Conservation (phyloP, 2,113 vertebrate species). For the Ctenodactylus gundi region DNA sequence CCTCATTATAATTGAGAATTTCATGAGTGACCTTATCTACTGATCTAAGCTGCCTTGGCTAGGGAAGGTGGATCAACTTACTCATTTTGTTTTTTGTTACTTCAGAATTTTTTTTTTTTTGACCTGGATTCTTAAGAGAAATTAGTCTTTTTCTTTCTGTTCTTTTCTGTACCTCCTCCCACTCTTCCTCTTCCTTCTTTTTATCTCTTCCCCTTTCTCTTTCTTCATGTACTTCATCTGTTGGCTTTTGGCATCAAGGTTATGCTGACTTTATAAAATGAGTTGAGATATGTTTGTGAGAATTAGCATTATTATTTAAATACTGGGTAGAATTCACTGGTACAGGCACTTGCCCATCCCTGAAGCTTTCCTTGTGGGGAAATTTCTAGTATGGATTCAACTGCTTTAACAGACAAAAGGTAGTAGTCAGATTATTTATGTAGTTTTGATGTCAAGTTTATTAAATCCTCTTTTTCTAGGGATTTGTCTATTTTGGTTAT, state of each 20-base stretch:
- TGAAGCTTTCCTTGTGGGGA: background rate
- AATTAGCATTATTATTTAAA: background rate
- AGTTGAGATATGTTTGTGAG: background rate
- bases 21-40: background rate
- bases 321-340: background rate
- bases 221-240: too few species aligned
- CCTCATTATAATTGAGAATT: background rate
- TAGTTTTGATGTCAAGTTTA: background rate
- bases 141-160: background rate
- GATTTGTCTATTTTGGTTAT: background rate
- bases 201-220: fast-evolving
- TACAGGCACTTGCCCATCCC: background rate
- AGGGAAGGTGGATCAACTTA: background rate
- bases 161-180: background rate
- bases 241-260: background rate
- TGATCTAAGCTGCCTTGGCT: background rate
- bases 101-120: background rate
- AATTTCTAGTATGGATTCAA: background rate
- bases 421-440: background rate
- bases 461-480: background rate
- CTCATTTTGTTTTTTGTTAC: background rate
- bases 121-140: background rate
- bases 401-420: background rate
- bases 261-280: background rate
- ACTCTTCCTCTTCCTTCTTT: background rate